Percentiles rank a stretch among this genome's conserved stretches.
phyloP scores from a whole-genome alignment of 2,888 invertebrate genomes.

The Phyllotreta cruciferae region DNA sequence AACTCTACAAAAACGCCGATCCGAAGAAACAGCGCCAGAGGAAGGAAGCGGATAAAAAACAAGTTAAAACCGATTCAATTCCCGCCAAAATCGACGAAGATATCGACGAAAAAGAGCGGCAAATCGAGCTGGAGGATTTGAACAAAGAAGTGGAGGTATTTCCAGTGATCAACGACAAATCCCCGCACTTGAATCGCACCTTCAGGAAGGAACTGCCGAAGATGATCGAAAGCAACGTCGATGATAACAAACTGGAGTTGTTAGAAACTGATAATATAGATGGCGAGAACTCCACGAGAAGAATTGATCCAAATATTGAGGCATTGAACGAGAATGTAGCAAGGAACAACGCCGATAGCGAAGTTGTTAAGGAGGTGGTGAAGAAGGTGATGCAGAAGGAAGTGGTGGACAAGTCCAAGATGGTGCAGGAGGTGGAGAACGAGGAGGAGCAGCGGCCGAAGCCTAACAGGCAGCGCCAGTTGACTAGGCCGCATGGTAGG shows the following conservation, averaged over 20 bases:
- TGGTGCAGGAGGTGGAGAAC: background rate
- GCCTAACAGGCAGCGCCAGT: slow-evolving; percentile 61
- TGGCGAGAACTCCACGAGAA: slow-evolving; percentile 12
- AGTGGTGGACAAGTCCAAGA: slow-evolving; percentile 4
- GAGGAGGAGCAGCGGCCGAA: slow-evolving; percentile 45
- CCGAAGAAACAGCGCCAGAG: slow-evolving; percentile 38
- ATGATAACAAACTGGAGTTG: slow-evolving; percentile 27
- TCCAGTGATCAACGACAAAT: slow-evolving; percentile 50
- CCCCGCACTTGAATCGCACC: slow-evolving; percentile 55
- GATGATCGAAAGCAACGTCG: slow-evolving; percentile 34
- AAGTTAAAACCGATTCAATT: background rate
- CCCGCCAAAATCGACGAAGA: slow-evolving; percentile 8
- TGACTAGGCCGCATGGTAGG: slow-evolving; percentile 61
- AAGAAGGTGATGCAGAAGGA: slow-evolving; percentile 24
- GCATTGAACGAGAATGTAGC: slow-evolving; percentile 58
- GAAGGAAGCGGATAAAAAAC: background rate
- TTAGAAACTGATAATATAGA: slow-evolving; percentile 3
- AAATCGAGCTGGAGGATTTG: slow-evolving; percentile 37
- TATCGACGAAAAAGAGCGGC: slow-evolving; percentile 5
- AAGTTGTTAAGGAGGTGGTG: slow-evolving; percentile 35
- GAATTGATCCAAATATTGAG: slow-evolving; percentile 60
- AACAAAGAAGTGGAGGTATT: slow-evolving; percentile 56
- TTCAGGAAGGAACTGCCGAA: slow-evolving; percentile 56
- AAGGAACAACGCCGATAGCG: slow-evolving; percentile 47
- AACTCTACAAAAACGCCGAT: slow-evolving; percentile 43